Evolutionary conservation across 2,797 vertebrate species (phyloP).

Genomic region (Poeciliopsis turneri): DNA sequence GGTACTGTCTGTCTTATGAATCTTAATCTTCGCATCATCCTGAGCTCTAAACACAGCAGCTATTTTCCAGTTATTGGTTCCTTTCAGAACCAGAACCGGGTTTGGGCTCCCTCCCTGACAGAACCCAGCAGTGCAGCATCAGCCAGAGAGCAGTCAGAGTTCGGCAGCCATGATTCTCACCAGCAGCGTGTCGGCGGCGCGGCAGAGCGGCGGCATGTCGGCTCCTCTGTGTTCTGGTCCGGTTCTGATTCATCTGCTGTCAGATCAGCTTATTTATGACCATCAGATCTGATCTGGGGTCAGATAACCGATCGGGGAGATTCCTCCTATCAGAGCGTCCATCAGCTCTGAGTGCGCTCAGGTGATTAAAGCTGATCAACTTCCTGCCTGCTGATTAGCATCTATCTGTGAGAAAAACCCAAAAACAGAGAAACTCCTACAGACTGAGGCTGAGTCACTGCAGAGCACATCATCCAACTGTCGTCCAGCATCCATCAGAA

Average conservation of each 20-base stretch:
- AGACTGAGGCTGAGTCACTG: not conserved
- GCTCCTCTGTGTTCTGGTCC: not conserved
- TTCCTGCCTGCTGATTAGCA: conserved; percentile 22
- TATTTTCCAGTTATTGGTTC: no score
- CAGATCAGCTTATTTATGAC: not conserved
- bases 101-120: no score
- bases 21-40: not conserved
- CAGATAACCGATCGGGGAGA: conserved; percentile 25
- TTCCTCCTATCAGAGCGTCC: conserved; percentile 38
- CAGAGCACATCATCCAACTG: not conserved
- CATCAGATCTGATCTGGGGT: conserved; percentile 18
- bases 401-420: conserved; percentile 22
- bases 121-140: no score
- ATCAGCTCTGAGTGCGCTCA: not conserved
- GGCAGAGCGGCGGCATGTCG: conserved; percentile 40
- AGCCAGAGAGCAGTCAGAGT: no score
- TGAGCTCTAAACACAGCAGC: not conserved
- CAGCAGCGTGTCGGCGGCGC: conserved; percentile 21
- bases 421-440: not conserved
- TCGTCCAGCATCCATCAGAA: not conserved
- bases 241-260: conserved; percentile 1
- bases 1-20: not conserved
- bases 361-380: conserved; percentile 10
- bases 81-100: no score
- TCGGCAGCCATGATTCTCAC: conserved; percentile 47